phyloP scores from a whole-genome alignment of 2,797 vertebrate genomes.

The Sebastes jordani region DNA sequence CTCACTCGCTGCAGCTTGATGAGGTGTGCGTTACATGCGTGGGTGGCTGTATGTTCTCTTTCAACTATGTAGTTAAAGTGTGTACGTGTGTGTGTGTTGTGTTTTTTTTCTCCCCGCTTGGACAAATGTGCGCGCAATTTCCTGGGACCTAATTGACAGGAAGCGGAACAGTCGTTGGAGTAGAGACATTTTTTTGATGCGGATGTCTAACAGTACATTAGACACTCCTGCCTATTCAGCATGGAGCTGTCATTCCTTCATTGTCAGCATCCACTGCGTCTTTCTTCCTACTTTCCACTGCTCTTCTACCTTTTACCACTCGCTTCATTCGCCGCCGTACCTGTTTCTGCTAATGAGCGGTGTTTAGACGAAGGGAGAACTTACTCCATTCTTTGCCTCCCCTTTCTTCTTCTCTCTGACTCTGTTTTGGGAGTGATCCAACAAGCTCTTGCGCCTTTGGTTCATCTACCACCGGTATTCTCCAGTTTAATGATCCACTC shows the following conservation, averaged over 20 bases:
- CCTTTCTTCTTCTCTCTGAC: slow-evolving; percentile 37
- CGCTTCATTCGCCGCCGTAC: slow-evolving; percentile 30
- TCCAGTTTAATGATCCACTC: slow-evolving; percentile 77
- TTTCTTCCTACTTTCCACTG: slow-evolving; percentile 46
- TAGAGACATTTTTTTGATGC: slow-evolving; percentile 56
- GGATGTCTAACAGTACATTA: slow-evolving; percentile 67
- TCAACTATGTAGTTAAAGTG: slow-evolving; percentile 17
- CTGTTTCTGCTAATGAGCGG: slow-evolving; percentile 65
- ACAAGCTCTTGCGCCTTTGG: slow-evolving; percentile 59
- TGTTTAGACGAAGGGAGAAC: slow-evolving; percentile 65
- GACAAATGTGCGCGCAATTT: slow-evolving; percentile 66
- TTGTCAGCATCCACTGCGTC: slow-evolving; percentile 55
- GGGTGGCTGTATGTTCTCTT: slow-evolving; percentile 32
- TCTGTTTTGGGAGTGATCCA: slow-evolving; percentile 63
- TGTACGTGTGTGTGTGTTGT: not conserved
- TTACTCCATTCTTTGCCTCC: slow-evolving; percentile 41
- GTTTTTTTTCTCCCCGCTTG: slow-evolving; percentile 20
- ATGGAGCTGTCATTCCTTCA: slow-evolving; percentile 61
- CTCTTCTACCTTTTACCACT: not conserved
- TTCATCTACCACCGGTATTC: slow-evolving; percentile 56
- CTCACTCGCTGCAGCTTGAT: slow-evolving; percentile 59
- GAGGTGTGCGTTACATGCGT: slow-evolving; percentile 55
- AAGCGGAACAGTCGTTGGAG: slow-evolving; percentile 65
- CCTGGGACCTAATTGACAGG: slow-evolving; percentile 75
- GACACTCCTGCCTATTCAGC: slow-evolving; percentile 65